Evolutionary conservation across 1,140 invertebrate genomes (phyloP), one percentile per base, ranked within the genome.

Genomic region (Megalopta genalis): DNA sequence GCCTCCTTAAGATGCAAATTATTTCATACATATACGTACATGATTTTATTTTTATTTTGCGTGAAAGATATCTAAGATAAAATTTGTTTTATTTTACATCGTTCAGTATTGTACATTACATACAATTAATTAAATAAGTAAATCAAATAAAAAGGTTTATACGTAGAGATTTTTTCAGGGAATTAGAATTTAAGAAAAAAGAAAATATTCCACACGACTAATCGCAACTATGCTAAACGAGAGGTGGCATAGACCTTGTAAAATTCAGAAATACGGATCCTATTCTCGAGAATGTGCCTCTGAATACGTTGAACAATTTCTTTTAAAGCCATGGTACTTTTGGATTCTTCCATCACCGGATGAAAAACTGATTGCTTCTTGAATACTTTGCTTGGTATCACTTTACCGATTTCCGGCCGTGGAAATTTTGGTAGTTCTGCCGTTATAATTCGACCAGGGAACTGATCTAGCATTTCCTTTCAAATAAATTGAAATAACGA

Each of bases 391-490:
- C 93, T 89, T 1, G 94, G 92, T 23, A 88, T 80, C 5, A 94
- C 90, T 73, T 92, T 94, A 16, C 94, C 94, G 10, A 95, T 92
- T 91, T 96, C 95, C 4, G 95, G 94, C 23, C 95, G 89, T 2
- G 93, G 93, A 42, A 95, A 85, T 88, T 96, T 95, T 0, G 95
- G 95, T 8, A 96, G 89, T 69, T 95, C 94, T 32, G 95, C 94
- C 63, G 95, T 94, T 8, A 96, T 94, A 37, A 96, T 88, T 2
- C 94, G 93, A n/a, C 95, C 95, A 77, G 94, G 94, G 83, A 94
- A 95, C 76, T 93, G 90, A 46, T 91, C 89, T 52, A 94, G 86
- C 6, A 95, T 77, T 57, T 94, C 91, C 94, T 95, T 66, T 23
- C 9, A n/a, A 74, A 81, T 72, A 23, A 10, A 37, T 67, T 21